These are phyloP conservation scores for Eira barbara DNA, from an alignment of 2,113 vertebrate genomes.

Conservation along the genomic window DNA sequence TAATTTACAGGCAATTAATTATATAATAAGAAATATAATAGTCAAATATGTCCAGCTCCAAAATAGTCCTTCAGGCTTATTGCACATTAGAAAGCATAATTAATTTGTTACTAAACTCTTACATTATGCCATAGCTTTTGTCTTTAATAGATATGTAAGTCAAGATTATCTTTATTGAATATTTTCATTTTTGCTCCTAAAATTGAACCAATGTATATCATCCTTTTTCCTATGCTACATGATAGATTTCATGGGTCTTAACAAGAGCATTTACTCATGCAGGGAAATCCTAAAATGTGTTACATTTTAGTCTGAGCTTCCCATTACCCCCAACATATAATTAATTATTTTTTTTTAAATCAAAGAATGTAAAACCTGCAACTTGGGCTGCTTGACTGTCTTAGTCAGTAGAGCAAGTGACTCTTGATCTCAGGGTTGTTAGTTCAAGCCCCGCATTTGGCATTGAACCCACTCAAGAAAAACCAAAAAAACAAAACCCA, in stretches of 20 bases:
- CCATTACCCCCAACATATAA: not conserved
- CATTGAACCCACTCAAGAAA: not conserved
- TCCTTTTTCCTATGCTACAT: not conserved
- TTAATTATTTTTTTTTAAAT: slow-evolving; percentile 39
- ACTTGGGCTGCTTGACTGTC: not conserved
- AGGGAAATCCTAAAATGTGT: not conserved
- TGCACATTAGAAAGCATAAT: not conserved
- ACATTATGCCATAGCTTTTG: not conserved
- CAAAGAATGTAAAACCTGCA: not conserved
- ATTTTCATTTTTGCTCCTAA: slow-evolving; percentile 20
- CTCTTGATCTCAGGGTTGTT: not conserved
- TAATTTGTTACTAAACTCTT: not conserved
- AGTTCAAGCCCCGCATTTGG: not conserved
- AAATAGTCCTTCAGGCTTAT: not conserved
- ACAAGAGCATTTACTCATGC: not conserved
- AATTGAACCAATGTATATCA: not conserved
- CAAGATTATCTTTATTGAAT: slow-evolving; percentile 12
- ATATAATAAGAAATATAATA: not conserved
- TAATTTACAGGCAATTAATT: not conserved
- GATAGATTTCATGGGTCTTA: not conserved
- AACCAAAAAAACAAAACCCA: not conserved
- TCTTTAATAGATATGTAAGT: not conserved
- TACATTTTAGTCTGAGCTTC: not conserved
- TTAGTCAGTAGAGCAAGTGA: not conserved
- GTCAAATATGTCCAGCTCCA: not conserved